Base-by-base conservation (phyloP, 2,888 invertebrate genomes). In the Rhogogaster chlorosoma region DNA sequence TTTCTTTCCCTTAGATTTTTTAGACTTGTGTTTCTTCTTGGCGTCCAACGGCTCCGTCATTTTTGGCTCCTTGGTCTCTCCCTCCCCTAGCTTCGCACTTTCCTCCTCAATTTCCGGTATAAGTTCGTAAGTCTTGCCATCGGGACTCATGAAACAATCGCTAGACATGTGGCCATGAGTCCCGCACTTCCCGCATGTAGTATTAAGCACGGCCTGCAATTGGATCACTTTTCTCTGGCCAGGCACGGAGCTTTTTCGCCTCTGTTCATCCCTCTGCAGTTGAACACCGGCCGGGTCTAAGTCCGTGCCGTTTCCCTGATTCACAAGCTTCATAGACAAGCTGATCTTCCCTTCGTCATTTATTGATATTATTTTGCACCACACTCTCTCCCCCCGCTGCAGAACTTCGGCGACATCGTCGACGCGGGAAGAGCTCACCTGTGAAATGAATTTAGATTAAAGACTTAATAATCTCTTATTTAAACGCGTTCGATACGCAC, bases 301-400 rank as follows among this genome's bases (percentile, higher is more conserved):
- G 86, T 94, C 94, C 22, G 88, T 91, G 18, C 94, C 94, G 86
- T 89, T 92, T 22, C 94, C 94, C 89, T 94, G 94, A 89, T 94
- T 92, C 1, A 94, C 94, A 36, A 92, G 88, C 87, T 94, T 94
- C 94, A 94, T 94, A 0, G 94, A 94, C n/a, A 94, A 84, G 10
- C 91, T 93, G 84, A 94, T 91, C 88, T 94, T 94, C 42, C 93
- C 93, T 86, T 94, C 93, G 1, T 92, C 91, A 75, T 92, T 90
- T 1, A 93, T 86, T 0, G 91, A 89, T 86, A 94, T 94, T 53
- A 93, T 90, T 90, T 94, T 94, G 86, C 94, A 94, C 94, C 94
- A 94, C 12, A 94, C 91, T 53, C 91, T 87, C 38, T 94, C 94
- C 4, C 94, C 94, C 85, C 89, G 90, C 84, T 93, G 92, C 45